These are phyloP conservation scores for Ochropleura leucogaster DNA, from an alignment of 2,888 invertebrate species.

Conservation along the genomic window DNA sequence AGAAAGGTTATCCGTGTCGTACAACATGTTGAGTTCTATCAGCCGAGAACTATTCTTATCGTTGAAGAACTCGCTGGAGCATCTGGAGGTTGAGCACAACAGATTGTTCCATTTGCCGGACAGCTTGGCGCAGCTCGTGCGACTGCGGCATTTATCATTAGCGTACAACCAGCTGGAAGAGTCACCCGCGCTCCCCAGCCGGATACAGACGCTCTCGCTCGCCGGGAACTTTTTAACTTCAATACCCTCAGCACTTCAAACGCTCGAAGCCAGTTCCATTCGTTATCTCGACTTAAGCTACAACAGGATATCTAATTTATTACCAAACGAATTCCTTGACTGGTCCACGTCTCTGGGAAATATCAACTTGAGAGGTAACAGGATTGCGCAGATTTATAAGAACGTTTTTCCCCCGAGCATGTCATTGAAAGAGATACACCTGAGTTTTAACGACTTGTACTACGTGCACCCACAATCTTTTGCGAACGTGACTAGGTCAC, in stretches of 20 bases:
- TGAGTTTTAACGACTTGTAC: slow-evolving; percentile 97
- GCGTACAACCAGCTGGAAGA: slow-evolving; percentile 93
- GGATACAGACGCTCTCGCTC: slow-evolving; percentile 94
- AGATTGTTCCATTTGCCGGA: slow-evolving; percentile 93
- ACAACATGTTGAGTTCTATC: slow-evolving; percentile 93
- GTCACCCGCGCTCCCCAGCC: slow-evolving; percentile 92
- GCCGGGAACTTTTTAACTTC: slow-evolving; percentile 95
- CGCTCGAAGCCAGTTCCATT: slow-evolving; percentile 93
- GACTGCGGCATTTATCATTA: slow-evolving; percentile 95
- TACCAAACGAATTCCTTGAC: slow-evolving; percentile 93
- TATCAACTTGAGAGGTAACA: slow-evolving; percentile 95
- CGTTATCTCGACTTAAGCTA: slow-evolving; percentile 96
- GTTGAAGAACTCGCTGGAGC: slow-evolving; percentile 94
- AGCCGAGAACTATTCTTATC: slow-evolving; percentile 94
- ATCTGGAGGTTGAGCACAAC: slow-evolving; percentile 96
- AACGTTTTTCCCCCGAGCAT: slow-evolving; percentile 94
- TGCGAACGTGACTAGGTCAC: slow-evolving; percentile 93
- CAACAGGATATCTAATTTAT: slow-evolving; percentile 95
- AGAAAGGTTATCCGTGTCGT: slow-evolving; percentile 94
- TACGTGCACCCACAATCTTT: slow-evolving; percentile 96
- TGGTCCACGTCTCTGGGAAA: slow-evolving; percentile 96
- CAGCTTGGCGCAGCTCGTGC: slow-evolving; percentile 92
- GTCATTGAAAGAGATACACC: slow-evolving; percentile 95
- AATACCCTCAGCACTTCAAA: slow-evolving; percentile 93
- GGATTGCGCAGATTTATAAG: slow-evolving; percentile 93